A percentile compares a stretch with the other conserved stretches of the same genome.
phyloP scores from a whole-genome alignment of 2,113 vertebrate genomes.

The Mobula birostris region DNA sequence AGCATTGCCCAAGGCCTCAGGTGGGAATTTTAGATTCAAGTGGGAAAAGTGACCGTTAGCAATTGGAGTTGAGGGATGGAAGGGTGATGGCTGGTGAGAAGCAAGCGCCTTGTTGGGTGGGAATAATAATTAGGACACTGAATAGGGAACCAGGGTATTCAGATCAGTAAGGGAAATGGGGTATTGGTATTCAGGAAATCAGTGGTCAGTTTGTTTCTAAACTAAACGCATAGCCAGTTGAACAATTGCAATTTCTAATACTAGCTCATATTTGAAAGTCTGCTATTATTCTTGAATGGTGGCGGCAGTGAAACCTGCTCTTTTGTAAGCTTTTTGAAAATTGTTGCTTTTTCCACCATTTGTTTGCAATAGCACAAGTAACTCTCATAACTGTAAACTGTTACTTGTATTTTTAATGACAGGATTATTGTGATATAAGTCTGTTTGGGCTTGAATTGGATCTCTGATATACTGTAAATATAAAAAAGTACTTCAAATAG shows the following conservation, averaged over 20 bases:
- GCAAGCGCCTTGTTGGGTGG: neutral
- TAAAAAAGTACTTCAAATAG: neutral
- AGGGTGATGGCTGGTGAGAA: neutral
- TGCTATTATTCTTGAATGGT: neutral
- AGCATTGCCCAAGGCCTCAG: too few relatives aligned
- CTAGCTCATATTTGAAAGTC: neutral
- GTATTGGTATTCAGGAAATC: neutral
- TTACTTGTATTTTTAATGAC: neutral
- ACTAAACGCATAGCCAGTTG: neutral
- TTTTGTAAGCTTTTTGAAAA: neutral
- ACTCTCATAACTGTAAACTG: too few relatives aligned
- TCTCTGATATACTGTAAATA: neutral
- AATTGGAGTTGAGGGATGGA: neutral
- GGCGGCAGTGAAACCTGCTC: neutral
- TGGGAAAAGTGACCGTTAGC: neutral
- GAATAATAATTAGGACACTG: too few relatives aligned
- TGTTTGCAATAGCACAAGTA: neutral
- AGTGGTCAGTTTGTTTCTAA: neutral
- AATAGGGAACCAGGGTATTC: too few relatives aligned
- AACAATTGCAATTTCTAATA: neutral
- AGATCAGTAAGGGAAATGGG: too few relatives aligned
- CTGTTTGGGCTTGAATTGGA: neutral
- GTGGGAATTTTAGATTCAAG: too few relatives aligned
- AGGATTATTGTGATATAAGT: neutral
- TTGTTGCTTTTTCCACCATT: neutral